Evolutionary conservation across 2,888 invertebrate genomes (phyloP).

Genomic region (Idaea aversata): DNA sequence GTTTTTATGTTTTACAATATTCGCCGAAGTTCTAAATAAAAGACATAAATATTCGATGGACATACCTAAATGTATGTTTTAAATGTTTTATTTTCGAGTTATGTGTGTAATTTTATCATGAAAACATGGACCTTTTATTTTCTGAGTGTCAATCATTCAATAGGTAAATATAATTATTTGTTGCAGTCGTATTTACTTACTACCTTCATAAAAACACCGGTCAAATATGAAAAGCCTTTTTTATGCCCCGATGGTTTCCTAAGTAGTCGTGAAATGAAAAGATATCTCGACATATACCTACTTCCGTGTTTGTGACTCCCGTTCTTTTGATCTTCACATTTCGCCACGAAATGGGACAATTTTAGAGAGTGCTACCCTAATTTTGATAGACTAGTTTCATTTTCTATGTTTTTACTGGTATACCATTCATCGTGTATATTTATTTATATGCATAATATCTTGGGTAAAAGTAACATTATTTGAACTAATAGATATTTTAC

Average conservation of each 20-base stretch:
- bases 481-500: too few relatives aligned
- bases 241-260: constrained; percentile 14
- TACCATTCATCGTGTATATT: neutral
- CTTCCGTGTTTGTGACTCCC: constrained; percentile 27
- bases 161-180: neutral
- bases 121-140: neutral
- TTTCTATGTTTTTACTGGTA: neutral
- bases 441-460: too few relatives aligned
- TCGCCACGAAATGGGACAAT: constrained; percentile 35
- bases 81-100: neutral
- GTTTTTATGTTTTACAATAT: neutral
- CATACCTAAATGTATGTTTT: neutral
- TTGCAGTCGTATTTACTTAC: neutral
- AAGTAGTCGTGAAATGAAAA: constrained; percentile 18
- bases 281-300: constrained; percentile 7
- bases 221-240: constrained; percentile 15
- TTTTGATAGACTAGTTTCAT: constrained; percentile 20
- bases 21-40: neutral
- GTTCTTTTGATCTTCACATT: constrained; percentile 36
- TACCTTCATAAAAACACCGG: constrained; percentile 6
- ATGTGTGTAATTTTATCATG: neutral
- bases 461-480: too few relatives aligned
- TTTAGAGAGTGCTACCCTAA: constrained; percentile 35
- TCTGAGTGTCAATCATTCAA: neutral
- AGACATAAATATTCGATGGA: neutral